These are phyloP conservation scores for Megaleporinus macrocephalus DNA, from an alignment of 2,113 vertebrate genomes.

Conservation along the genomic window DNA sequence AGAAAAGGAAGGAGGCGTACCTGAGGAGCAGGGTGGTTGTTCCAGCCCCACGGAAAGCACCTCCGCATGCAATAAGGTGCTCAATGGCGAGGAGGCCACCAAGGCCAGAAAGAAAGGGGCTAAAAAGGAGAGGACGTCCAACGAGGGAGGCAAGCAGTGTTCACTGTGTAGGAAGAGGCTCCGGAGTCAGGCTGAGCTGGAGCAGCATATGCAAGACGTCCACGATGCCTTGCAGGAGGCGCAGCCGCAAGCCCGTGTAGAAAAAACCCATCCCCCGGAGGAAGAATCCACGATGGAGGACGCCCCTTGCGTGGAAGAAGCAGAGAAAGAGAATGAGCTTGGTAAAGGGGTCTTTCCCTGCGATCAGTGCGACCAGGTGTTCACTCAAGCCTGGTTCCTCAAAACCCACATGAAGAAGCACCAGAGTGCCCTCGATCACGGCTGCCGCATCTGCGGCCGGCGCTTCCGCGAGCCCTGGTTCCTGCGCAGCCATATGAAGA, in stretches of 20 bases:
- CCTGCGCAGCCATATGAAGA: slow-evolving; percentile 98
- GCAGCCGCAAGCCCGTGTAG: slow-evolving; percentile 78
- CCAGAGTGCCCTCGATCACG: slow-evolving; percentile 87
- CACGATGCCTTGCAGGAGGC: slow-evolving; percentile 81
- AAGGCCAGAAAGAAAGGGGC: slow-evolving; percentile 70
- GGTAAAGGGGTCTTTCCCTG: slow-evolving; percentile 82
- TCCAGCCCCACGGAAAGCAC: slow-evolving; percentile 82
- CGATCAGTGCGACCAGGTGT: slow-evolving; percentile 89
- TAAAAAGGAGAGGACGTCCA: slow-evolving; percentile 65
- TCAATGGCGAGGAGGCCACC: slow-evolving; percentile 70
- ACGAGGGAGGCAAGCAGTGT: slow-evolving; percentile 45
- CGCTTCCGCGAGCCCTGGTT: slow-evolving; percentile 98
- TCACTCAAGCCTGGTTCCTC: slow-evolving; percentile 90
- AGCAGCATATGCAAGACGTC: slow-evolving; percentile 79
- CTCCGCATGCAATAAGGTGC: slow-evolving; percentile 81
- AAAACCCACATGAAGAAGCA: slow-evolving; percentile 98
- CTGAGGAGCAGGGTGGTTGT: slow-evolving; percentile 77
- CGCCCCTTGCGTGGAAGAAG: slow-evolving; percentile 21
- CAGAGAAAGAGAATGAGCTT: slow-evolving; percentile 68
- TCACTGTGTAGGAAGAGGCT: slow-evolving; percentile 82
- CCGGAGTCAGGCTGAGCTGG: slow-evolving; percentile 79
- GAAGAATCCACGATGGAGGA: slow-evolving; percentile 70
- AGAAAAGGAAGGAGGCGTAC: slow-evolving; percentile 72
- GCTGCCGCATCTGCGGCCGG: slow-evolving; percentile 94
- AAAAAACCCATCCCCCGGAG: slow-evolving; percentile 80